A percentile compares a stretch with the other conserved stretches of the same genome.
Evolutionary conservation across 2,797 vertebrate species (phyloP).

Genomic region (Ctenopoma multispine): DNA sequence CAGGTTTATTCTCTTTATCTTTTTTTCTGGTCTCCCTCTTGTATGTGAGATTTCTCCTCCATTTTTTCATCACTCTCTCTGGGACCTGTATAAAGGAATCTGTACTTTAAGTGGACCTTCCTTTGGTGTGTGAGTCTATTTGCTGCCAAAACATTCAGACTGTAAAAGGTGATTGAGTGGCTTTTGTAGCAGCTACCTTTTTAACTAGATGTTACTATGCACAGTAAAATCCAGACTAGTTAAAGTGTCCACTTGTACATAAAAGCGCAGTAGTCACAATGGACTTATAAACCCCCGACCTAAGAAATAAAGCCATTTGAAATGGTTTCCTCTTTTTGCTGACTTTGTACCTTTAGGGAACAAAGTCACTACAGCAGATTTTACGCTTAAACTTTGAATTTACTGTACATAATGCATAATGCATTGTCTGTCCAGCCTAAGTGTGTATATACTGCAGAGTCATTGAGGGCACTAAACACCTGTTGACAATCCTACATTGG

Average conservation of each 20-base stretch:
- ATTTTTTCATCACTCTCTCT: slow-evolving; percentile 32
- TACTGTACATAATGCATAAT: not conserved
- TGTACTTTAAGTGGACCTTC: slow-evolving; percentile 26
- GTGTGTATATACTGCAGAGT: not conserved
- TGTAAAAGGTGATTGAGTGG: slow-evolving; percentile 51
- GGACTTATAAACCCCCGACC: slow-evolving; percentile 39
- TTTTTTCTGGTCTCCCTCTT: slow-evolving; percentile 8
- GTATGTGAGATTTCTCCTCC: slow-evolving; percentile 36
- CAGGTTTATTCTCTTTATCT: not conserved
- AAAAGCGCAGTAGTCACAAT: slow-evolving; percentile 47
- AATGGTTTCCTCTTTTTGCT: slow-evolving; percentile 29
- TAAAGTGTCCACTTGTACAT: slow-evolving; percentile 56
- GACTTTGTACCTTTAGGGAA: not conserved
- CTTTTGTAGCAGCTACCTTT: slow-evolving; percentile 50
- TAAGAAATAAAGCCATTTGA: slow-evolving; percentile 34
- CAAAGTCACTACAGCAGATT: too few species aligned
- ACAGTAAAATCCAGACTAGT: slow-evolving; percentile 56
- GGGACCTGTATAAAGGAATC: slow-evolving; percentile 17
- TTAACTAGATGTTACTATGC: slow-evolving; percentile 41
- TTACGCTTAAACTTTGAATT: not conserved
- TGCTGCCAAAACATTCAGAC: slow-evolving; percentile 45
- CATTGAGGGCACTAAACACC: not conserved
- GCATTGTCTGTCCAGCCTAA: not conserved
- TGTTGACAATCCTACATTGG: not conserved
- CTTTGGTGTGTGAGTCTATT: slow-evolving; percentile 33